A percentile compares a stretch with the other conserved stretches of the same genome.
Evolutionary conservation across 2,888 invertebrate species (phyloP).

Genomic region (Mythimna ferrago): DNA sequence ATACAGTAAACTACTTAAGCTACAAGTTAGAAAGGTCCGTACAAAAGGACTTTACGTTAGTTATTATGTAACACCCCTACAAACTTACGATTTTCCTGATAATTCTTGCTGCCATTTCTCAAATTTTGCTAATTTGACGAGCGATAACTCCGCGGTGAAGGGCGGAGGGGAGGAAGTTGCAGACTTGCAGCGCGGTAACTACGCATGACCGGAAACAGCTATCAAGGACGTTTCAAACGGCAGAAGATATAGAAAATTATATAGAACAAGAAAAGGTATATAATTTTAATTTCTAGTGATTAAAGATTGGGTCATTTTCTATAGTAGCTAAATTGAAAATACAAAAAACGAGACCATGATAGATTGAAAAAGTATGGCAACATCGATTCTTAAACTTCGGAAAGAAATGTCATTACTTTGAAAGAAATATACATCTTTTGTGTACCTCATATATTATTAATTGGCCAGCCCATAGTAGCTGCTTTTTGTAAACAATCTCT

Average conservation of each 20-base stretch:
- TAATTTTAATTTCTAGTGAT: not conserved
- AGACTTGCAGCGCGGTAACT: conserved; percentile 74
- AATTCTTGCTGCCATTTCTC: conserved; percentile 90
- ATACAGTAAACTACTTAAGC: conserved; percentile 68
- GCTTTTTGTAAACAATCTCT: not conserved
- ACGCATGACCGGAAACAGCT: conserved; percentile 89
- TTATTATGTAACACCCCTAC: conserved; percentile 77
- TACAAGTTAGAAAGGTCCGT: conserved; percentile 73
- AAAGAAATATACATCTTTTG: too few relatives aligned
- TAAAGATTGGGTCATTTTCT: not conserved
- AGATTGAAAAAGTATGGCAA: conserved; percentile 4
- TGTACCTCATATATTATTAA: not conserved
- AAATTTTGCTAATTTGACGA: conserved; percentile 81
- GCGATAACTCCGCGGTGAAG: conserved; percentile 81
- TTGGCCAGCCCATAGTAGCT: not conserved
- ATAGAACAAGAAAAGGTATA: not conserved
- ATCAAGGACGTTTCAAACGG: conserved; percentile 68
- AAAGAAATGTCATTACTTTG: too few relatives aligned
- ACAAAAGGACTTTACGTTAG: conserved; percentile 74
- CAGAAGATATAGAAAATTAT: not conserved
- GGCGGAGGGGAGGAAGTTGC: conserved; percentile 77
- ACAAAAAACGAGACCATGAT: too few relatives aligned
- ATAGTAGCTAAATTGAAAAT: not conserved
- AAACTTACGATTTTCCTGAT: conserved; percentile 90
- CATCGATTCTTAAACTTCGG: not conserved